A percentile compares a stretch with the other conserved stretches of the same genome.
Conservation (phyloP, 2,113 vertebrate genomes). For the Macheiramphus alcinus region DNA sequence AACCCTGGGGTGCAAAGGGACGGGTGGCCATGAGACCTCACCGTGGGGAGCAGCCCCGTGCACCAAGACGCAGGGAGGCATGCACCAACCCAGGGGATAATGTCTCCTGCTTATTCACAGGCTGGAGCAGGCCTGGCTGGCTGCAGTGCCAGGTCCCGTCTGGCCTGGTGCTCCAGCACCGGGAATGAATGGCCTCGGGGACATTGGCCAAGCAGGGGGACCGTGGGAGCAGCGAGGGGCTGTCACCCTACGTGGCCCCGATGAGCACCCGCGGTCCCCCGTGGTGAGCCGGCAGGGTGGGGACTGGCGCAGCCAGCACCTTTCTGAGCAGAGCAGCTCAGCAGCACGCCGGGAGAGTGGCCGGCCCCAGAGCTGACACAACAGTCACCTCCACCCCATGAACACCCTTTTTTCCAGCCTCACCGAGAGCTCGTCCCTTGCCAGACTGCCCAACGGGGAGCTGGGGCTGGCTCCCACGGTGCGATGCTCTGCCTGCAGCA, state of each 20-base stretch:
- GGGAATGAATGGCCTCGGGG: neutral
- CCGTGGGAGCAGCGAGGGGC: neutral
- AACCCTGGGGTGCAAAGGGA: accelerated
- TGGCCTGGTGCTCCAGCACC: neutral
- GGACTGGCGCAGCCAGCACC: accelerated
- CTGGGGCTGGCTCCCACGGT: neutral
- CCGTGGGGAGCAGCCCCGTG: accelerated
- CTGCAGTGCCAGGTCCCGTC: neutral
- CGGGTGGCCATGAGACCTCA: neutral
- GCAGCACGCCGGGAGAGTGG: accelerated
- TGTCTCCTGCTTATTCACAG: neutral
- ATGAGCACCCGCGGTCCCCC: accelerated
- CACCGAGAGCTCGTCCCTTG: neutral
- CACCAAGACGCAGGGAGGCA: accelerated
- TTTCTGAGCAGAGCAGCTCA: neutral
- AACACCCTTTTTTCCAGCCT: neutral
- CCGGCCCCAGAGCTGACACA: neutral
- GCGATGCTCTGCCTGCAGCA: neutral
- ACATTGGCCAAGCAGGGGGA: neutral
- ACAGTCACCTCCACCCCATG: accelerated
- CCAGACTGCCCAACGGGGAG: accelerated
- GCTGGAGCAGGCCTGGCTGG: neutral
- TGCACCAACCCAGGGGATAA: neutral
- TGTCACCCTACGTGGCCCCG: neutral
- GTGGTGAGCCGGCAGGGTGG: neutral